phyloP scores from a whole-genome alignment of 2,113 vertebrate genomes.

The Equus przewalskii region DNA sequence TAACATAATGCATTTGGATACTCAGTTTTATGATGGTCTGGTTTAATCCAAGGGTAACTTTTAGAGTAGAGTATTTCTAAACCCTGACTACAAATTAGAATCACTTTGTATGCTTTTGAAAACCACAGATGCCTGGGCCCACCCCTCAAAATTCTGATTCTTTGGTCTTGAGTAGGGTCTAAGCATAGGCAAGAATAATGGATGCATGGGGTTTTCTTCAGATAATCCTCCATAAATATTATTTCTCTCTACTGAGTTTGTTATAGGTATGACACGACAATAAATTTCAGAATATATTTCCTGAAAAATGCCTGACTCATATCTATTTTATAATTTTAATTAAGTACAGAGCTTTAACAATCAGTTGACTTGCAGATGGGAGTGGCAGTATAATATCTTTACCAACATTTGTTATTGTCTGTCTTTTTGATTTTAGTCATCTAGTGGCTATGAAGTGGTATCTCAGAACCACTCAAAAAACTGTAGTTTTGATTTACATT shows the following conservation, averaged over 20 bases:
- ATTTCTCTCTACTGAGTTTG: neutral
- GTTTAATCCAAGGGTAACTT: neutral
- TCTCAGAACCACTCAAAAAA: neutral
- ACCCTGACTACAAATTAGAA: neutral
- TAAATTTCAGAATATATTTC: neutral
- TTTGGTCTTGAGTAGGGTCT: neutral
- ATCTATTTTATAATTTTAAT: neutral
- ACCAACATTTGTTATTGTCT: neutral
- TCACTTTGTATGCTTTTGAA: neutral
- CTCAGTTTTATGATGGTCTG: neutral
- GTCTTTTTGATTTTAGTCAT: neutral
- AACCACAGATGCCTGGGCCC: neutral
- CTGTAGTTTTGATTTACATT: neutral
- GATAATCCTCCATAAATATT: neutral
- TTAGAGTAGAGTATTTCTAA: neutral
- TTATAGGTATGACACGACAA: neutral
- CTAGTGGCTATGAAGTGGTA: neutral
- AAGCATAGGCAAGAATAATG: neutral
- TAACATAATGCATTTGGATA: neutral
- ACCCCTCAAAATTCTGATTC: neutral
- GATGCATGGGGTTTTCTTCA: neutral
- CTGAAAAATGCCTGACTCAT: neutral
- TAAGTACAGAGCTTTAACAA: neutral
- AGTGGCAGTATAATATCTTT: neutral
- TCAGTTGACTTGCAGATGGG: neutral